Percentiles rank a stretch among this genome's conserved stretches.
phyloP scores from a whole-genome alignment of 2,797 vertebrate species.

The Arremon aurantiirostris region DNA sequence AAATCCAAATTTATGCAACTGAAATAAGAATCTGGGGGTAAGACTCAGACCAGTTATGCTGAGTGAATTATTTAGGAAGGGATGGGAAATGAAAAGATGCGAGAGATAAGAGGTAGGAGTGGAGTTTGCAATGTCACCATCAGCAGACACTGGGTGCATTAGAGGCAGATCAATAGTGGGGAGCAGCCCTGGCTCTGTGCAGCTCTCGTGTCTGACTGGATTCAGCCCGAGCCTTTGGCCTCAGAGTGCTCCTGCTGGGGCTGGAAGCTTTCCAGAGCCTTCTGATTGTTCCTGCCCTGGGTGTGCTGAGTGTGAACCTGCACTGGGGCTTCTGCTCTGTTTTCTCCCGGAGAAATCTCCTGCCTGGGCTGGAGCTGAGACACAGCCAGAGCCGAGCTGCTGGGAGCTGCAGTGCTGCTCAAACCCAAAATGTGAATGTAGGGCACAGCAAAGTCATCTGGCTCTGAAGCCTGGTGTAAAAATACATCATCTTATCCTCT shows the following conservation, averaged over 20 bases:
- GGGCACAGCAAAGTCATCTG: constrained; percentile 31
- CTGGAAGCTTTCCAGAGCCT: neutral
- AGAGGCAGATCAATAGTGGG: neutral
- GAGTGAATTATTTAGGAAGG: constrained; percentile 22
- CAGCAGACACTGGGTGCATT: constrained; percentile 6
- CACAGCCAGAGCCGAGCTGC: neutral
- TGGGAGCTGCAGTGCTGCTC: neutral
- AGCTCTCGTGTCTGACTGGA: neutral
- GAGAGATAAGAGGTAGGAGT: neutral
- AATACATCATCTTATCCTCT: neutral
- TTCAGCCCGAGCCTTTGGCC: neutral
- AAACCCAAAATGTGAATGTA: neutral
- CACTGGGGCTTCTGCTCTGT: neutral
- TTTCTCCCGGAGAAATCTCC: neutral
- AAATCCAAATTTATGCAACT: neutral
- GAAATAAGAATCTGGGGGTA: neutral
- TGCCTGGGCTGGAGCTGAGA: neutral
- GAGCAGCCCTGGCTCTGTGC: neutral
- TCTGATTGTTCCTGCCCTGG: neutral
- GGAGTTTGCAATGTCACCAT: neutral
- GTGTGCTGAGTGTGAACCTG: neutral
- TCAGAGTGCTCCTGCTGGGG: neutral
- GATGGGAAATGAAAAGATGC: neutral
- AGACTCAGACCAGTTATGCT: neutral
- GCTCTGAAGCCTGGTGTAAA: constrained; percentile 3